Evolutionary conservation across 1,140 invertebrate genomes (phyloP).

Genomic region (Nasonia giraulti): DNA sequence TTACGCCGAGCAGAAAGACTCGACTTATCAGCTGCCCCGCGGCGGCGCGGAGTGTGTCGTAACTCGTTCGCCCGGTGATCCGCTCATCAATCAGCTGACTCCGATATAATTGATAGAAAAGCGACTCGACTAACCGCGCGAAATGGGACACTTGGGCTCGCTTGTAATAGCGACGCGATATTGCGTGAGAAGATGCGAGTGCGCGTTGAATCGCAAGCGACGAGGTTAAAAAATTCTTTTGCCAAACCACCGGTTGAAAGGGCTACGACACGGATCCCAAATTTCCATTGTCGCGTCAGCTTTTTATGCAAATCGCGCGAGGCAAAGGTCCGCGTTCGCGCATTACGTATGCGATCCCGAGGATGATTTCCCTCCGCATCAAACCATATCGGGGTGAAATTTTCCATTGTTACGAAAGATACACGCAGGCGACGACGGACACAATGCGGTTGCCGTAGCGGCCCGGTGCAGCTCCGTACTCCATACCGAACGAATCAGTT

Average conservation of each 20-base stretch:
- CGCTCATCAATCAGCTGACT: background rate
- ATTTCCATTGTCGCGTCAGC: too few species aligned
- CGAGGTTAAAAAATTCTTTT: too few species aligned
- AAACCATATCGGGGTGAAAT: conserved; percentile 18
- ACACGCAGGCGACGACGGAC: too few species aligned
- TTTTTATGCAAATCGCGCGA: too few species aligned
- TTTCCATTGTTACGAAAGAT: conserved; percentile 16
- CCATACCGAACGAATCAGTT: conserved; percentile 6
- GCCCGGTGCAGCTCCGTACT: background rate
- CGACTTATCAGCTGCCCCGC: background rate
- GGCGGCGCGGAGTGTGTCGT: background rate
- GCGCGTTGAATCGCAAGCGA: too few species aligned
- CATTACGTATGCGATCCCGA: background rate
- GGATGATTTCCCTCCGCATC: conserved; percentile 24
- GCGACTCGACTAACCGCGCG: too few species aligned
- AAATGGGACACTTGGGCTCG: too few species aligned
- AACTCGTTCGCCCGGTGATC: background rate
- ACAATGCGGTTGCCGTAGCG: background rate
- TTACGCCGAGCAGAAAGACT: background rate
- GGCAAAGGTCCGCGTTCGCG: too few species aligned
- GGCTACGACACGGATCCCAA: too few species aligned
- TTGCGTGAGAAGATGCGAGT: too few species aligned
- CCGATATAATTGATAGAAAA: background rate
- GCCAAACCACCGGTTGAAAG: too few species aligned
- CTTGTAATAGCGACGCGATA: too few species aligned